A percentile compares a stretch with the other conserved stretches of the same genome.
Conservation (phyloP, 2,113 vertebrate genomes). For the Symphodus melops region DNA sequence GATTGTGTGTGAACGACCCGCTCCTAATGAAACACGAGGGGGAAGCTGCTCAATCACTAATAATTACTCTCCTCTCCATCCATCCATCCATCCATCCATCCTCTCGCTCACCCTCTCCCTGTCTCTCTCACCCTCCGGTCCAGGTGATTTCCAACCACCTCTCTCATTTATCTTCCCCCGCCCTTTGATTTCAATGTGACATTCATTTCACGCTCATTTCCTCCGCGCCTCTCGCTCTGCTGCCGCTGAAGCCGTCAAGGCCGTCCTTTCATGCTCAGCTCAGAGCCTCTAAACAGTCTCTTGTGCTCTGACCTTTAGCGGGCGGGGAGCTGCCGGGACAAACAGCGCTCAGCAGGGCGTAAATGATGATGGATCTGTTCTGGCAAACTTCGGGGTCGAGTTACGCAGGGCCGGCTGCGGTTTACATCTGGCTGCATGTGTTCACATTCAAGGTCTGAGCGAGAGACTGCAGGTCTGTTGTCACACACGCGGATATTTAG, state of each 20-base stretch:
- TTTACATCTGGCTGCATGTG: conserved; percentile 26
- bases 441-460: conserved; percentile 3
- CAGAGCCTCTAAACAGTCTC: conserved; percentile 60
- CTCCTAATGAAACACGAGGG: conserved; percentile 70
- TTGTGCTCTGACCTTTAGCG: conserved; percentile 63
- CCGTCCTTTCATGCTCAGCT: conserved; percentile 67
- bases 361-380: conserved; percentile 77
- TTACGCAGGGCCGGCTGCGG: conserved; percentile 42
- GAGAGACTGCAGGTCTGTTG: conserved; percentile 9
- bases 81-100: conserved; percentile 39
- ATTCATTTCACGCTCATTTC: conserved; percentile 73
- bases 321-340: conserved; percentile 50
- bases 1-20: conserved; percentile 62
- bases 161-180: conserved; percentile 68
- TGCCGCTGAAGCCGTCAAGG: conserved; percentile 47
- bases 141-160: conserved; percentile 65
- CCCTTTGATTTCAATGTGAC: conserved; percentile 71
- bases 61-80: conserved; percentile 66
- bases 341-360: conserved; percentile 61
- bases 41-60: conserved; percentile 71
- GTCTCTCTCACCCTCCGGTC: conserved; percentile 21
- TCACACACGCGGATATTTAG: conserved; percentile 2
- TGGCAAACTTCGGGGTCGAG: conserved; percentile 49
- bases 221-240: conserved; percentile 26
- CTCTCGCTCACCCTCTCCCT: conserved; percentile 6